Evolutionary conservation across 2,797 vertebrate species (phyloP), one percentile per base, ranked within the genome.

Genomic region (Esox masquinongy): DNA sequence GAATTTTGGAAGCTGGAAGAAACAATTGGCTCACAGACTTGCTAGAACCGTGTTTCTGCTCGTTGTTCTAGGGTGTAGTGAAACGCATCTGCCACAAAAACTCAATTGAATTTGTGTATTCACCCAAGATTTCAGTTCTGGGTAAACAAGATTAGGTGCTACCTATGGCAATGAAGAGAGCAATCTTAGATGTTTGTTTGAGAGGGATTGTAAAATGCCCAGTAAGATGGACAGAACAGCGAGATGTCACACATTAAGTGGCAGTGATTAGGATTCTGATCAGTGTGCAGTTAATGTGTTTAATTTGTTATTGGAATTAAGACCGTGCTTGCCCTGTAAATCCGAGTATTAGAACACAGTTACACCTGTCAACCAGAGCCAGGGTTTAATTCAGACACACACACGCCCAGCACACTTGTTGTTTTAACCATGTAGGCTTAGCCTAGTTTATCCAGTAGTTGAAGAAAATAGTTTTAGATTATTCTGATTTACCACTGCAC

Each of bases 251-350:
- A 29, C 26, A 4, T 66, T 26, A 26, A 15, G 29, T 34, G 63
- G 26, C 63, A 31, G 15, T 66, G 63, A 31, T 66, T 66, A 66
- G 29, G 63, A 31, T 31, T 66, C 14, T 3, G 24, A 66, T 34
- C 61, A 19, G 47, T 61, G 47, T 71, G 71, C 51, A 31, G 26
- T 68, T 59, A 71, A 67, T 72, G 31, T 63, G 68, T 22, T 68
- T 72, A 5, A 64, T 64, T 15, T 26, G 61, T 26, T 22, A 64
- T 15, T 64, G 1, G 61, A n/a, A 59, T 11, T 11, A 2, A 59
- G 29, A 31, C 63, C 29, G 29, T 34, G 29, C 12, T 66, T 12
- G 63, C 63, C 26, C 61, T 66, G 63, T 59, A 8, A 59, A 59
- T n/a, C 53, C 6, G 53, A 59, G n/a, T 59, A 59, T 59, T 22